Evolutionary conservation across 2,797 vertebrate genomes (phyloP).

Genomic region (Iguana delicatissima): DNA sequence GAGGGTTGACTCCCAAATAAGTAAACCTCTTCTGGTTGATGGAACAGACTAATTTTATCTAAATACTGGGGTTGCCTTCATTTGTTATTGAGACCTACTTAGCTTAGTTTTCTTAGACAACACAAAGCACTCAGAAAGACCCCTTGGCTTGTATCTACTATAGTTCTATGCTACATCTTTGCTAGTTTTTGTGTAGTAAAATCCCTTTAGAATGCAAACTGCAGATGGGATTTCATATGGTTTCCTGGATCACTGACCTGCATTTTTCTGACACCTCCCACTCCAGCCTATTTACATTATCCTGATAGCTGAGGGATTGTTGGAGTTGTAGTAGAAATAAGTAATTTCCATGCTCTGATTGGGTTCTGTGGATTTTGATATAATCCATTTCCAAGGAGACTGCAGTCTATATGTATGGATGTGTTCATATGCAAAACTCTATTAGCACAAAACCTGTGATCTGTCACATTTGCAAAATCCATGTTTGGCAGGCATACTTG

Average conservation of each 20-base stretch:
- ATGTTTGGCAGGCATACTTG: neutral
- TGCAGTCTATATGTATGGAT: neutral
- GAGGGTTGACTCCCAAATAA: neutral
- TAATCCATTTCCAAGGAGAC: neutral
- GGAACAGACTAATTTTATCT: neutral
- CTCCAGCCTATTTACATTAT: neutral
- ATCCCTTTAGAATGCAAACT: neutral
- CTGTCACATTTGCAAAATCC: neutral
- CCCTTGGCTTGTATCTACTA: neutral
- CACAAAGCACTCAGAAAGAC: neutral
- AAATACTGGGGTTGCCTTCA: neutral
- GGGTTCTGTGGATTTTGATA: neutral
- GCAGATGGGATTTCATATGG: neutral
- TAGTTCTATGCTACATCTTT: neutral
- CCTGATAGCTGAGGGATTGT: too few relatives aligned
- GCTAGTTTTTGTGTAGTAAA: neutral
- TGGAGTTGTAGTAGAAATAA: too few relatives aligned
- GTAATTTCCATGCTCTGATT: neutral
- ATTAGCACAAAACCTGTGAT: neutral
- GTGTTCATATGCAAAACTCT: neutral
- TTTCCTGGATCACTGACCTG: slow-evolving; percentile 33
- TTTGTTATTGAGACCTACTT: neutral
- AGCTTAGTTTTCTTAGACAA: neutral
- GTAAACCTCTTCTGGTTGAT: neutral
- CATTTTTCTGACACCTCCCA: neutral